A percentile compares a stretch with the other conserved stretches of the same genome.
phyloP scores from a whole-genome alignment of 2,888 invertebrate species.

The Nysson spinosus region DNA sequence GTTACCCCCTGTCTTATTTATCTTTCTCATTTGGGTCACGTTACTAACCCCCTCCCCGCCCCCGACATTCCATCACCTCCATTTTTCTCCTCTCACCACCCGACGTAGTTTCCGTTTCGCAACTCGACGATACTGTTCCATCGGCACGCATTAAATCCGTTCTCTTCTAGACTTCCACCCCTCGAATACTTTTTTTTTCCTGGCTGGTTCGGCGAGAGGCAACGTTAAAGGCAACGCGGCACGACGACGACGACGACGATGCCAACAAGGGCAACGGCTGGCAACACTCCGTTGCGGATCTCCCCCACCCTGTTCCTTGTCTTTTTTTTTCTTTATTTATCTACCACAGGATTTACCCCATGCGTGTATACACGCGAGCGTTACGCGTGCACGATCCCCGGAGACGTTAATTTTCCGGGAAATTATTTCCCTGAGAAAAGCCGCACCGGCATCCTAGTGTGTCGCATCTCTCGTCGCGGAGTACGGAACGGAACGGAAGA shows the following conservation, averaged over 20 bases:
- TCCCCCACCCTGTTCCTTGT: conserved; percentile 20
- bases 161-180: conserved; percentile 15
- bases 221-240: too few relatives aligned
- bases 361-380: conserved; percentile 42
- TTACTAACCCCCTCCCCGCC: too few relatives aligned
- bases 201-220: conserved; percentile 3
- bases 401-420: conserved; percentile 70
- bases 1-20: background rate
- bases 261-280: too few relatives aligned
- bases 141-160: conserved; percentile 16
- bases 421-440: conserved; percentile 67
- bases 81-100: background rate
- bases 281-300: too few relatives aligned
- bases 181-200: conserved; percentile 30
- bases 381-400: conserved; percentile 47
- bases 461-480: conserved; percentile 14
- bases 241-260: too few relatives aligned
- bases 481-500: conserved; percentile 2
- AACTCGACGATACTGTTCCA: conserved; percentile 31
- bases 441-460: conserved; percentile 24
- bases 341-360: conserved; percentile 44
- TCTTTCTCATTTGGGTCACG: too few relatives aligned
- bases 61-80: too few relatives aligned
- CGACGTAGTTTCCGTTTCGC: conserved; percentile 25
- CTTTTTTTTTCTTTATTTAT: conserved; percentile 43